Conservation (phyloP, 2,888 invertebrate genomes). For the Cylloceria caligata region DNA sequence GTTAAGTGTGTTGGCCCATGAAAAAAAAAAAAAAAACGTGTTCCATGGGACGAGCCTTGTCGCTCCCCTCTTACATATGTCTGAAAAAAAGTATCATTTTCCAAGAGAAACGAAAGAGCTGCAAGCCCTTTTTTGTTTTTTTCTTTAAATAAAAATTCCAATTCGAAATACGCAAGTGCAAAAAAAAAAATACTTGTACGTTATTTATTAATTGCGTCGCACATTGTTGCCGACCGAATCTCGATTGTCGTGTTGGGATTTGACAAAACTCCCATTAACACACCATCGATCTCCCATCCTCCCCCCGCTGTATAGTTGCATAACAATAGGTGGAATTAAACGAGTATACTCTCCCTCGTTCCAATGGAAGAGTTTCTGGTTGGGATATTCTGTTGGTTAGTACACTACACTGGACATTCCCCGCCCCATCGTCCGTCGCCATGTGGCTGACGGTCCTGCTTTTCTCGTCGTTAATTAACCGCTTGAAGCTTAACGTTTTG, state of each 20-base stretch:
- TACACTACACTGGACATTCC: conserved; percentile 44
- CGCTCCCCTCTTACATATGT: conserved; percentile 33
- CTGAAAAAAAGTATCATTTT: conserved; percentile 46
- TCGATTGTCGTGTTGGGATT: conserved; percentile 28
- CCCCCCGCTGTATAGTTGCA: conserved; percentile 25
- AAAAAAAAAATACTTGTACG: conserved; percentile 34
- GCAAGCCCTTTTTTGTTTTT: conserved; percentile 39
- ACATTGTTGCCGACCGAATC: not conserved
- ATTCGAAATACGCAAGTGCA: conserved; percentile 61
- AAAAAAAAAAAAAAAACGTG: conserved; percentile 11
- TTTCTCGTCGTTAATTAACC: conserved; percentile 66
- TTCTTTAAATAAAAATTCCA: conserved; percentile 51
- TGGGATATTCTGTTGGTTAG: conserved; percentile 40
- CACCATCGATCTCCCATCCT: conserved; percentile 37
- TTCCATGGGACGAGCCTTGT: conserved; percentile 1
- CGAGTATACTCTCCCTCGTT: conserved; percentile 41
- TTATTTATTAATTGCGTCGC: conserved; percentile 48
- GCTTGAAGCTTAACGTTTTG: conserved; percentile 64
- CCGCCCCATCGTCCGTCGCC: conserved; percentile 19
- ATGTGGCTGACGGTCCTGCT: conserved; percentile 48
- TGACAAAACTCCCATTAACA: conserved; percentile 41
- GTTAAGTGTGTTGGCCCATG: conserved; percentile 16
- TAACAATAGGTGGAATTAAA: conserved; percentile 53
- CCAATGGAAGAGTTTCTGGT: conserved; percentile 53
- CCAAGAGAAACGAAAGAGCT: conserved; percentile 29